Evolutionary conservation across 35 echinoderm and acorn worm species (phyloP).

Genomic region (Diadema setosum): DNA sequence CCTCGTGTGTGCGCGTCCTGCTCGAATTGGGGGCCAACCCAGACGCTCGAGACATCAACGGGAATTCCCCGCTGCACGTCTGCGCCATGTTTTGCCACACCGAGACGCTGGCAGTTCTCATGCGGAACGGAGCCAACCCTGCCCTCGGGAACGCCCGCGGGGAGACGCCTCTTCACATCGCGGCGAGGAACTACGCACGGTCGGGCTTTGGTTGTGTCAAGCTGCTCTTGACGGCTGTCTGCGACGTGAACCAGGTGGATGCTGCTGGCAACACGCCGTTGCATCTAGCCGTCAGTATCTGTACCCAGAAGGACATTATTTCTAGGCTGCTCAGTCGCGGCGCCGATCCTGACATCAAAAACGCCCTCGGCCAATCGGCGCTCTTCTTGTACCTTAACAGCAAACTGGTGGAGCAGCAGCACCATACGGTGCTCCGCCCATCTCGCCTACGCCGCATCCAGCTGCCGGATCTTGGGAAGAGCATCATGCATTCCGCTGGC

Average conservation of each 20-base stretch:
- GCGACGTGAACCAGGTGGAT: slow-evolving; percentile 16
- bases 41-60: not conserved
- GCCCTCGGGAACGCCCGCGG: not conserved
- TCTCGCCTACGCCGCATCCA: not conserved
- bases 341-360: slow-evolving; percentile 14
- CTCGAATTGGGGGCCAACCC: not conserved
- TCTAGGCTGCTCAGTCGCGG: not conserved
- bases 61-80: slow-evolving; percentile 2
- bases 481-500: not conserved
- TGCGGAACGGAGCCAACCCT: not conserved
- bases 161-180: slow-evolving; percentile 26
- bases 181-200: not conserved
- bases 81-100: slow-evolving; percentile 12
- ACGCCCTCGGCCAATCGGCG: not conserved
- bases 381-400: slow-evolving; percentile 5
- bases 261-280: not conserved
- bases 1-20: not conserved
- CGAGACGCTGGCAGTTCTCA: not conserved
- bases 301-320: not conserved
- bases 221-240: not conserved
- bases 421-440: not conserved
- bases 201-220: not conserved
- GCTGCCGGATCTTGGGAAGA: not conserved
- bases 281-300: not conserved
- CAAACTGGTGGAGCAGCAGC: not conserved